Base-by-base conservation (phyloP, 2,888 invertebrate species). In the Ectemnius continuus region DNA sequence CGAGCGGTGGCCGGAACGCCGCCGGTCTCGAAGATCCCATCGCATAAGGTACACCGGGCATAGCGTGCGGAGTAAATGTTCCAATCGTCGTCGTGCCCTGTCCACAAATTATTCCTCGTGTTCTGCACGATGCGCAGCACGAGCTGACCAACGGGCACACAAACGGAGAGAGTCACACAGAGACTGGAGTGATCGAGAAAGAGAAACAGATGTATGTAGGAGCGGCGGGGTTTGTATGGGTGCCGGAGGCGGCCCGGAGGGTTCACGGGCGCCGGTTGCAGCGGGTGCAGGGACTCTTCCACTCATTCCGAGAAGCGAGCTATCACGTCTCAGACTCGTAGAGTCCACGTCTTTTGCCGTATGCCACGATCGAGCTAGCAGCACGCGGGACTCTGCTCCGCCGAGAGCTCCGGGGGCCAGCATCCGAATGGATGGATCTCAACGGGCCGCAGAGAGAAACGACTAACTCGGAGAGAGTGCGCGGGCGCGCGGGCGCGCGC, bases 61-160 rank as follows among this genome's bases (percentile, higher is more conserved):
- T 83, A 83, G 79, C 78, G 86, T 82, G 85, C 80, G 84, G 84
- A 81, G 83, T 86, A 86, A 86, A 86, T 84, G 86, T 86, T 86
- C 86, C 86, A 86, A 86, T 86, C 86, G 84, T 80, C 80, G 81
- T 89, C 87, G 87, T 85, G 87, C 82, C 84, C 76, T 85, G 86
- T 88, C 86, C 88, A 88, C 89, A 89, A 89, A 89, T 89, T 89
- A 89, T 88, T 89, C 88, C 78, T 84, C 88, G 83, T 88, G 88
- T 87, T 85, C 78, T 75, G 80, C 82, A 83, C 83, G 83, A 83
- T 83, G 83, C 83, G 80, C 81, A 84, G 84, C 83, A 83, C 83
- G 83, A 83, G 81, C 81, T 82, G 82, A 81, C 79, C 76, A 67
- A 57, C 14, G 23, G 48, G n/a, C 61, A 46, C 46, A 16, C 18